These are phyloP conservation scores for Actenoides lindsayi DNA, from an alignment of 2,113 vertebrate species.

Conservation along the genomic window DNA sequence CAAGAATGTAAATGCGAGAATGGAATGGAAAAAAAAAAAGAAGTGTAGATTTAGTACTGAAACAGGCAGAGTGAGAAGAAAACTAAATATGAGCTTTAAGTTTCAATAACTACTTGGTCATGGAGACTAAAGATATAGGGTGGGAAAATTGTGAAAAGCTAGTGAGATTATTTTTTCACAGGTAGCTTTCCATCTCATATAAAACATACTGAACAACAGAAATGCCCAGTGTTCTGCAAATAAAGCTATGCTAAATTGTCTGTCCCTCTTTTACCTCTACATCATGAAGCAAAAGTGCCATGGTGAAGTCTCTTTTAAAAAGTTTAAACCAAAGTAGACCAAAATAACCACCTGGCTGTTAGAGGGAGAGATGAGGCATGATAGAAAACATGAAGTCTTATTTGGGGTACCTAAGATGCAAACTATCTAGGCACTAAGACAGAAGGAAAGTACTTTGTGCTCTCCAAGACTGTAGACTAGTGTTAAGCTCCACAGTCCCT, in stretches of 20 bases:
- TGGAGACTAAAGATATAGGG: neutral
- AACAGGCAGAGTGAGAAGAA: neutral
- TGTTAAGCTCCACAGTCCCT: neutral
- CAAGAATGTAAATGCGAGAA: neutral
- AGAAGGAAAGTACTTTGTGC: neutral
- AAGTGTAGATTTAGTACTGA: neutral
- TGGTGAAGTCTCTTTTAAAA: neutral
- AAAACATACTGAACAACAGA: neutral
- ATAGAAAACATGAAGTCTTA: neutral
- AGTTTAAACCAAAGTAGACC: neutral
- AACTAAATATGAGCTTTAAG: neutral
- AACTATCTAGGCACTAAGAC: neutral
- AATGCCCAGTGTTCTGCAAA: neutral
- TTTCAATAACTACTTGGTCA: neutral
- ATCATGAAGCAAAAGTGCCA: neutral
- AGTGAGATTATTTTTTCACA: neutral
- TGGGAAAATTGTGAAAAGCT: neutral
- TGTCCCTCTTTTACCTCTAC: neutral
- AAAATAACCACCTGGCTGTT: neutral
- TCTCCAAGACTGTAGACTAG: neutral
- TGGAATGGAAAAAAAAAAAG: neutral
- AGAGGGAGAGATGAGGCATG: neutral
- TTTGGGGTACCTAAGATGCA: neutral
- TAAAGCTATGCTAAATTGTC: neutral
- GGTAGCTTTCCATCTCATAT: neutral